Conservation (phyloP, 2,113 vertebrate species). For the Taurulus bubalis region DNA sequence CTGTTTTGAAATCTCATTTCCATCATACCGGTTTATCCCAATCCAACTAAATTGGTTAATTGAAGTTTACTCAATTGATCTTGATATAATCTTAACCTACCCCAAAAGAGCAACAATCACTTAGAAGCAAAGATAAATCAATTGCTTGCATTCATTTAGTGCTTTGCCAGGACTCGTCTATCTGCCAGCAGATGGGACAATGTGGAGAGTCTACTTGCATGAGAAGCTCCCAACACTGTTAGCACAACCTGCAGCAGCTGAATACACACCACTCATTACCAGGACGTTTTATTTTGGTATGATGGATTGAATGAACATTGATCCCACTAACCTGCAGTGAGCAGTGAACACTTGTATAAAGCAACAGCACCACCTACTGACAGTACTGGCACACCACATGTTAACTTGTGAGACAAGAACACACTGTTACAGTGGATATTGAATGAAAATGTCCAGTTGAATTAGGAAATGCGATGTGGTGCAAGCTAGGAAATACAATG, state of each 20-base stretch:
- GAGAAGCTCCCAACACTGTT: slow-evolving; percentile 34
- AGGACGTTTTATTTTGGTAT: slow-evolving; percentile 49
- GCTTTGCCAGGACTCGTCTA: not conserved
- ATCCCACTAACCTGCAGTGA: slow-evolving; percentile 5
- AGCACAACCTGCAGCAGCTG: slow-evolving; percentile 51
- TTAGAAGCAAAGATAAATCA: slow-evolving; percentile 10
- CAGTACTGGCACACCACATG: not conserved
- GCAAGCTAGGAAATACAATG: not conserved
- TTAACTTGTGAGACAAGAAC: not conserved
- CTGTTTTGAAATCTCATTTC: not conserved
- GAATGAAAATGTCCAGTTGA: not conserved
- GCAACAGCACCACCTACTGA: slow-evolving; percentile 48
- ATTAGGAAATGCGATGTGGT: not conserved
- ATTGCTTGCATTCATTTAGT: not conserved
- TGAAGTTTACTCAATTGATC: not conserved
- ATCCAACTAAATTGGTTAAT: not conserved
- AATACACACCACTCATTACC: slow-evolving; percentile 48
- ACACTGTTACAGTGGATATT: not conserved
- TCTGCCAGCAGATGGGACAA: slow-evolving; percentile 32
- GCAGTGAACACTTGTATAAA: not conserved
- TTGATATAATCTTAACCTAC: not conserved
- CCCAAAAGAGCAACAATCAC: not conserved
- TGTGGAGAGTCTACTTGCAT: slow-evolving; percentile 36
- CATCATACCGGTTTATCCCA: not conserved
- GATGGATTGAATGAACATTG: slow-evolving; percentile 25